Conservation (phyloP, 2,797 vertebrate genomes). For the Lutjanus campechanus region DNA sequence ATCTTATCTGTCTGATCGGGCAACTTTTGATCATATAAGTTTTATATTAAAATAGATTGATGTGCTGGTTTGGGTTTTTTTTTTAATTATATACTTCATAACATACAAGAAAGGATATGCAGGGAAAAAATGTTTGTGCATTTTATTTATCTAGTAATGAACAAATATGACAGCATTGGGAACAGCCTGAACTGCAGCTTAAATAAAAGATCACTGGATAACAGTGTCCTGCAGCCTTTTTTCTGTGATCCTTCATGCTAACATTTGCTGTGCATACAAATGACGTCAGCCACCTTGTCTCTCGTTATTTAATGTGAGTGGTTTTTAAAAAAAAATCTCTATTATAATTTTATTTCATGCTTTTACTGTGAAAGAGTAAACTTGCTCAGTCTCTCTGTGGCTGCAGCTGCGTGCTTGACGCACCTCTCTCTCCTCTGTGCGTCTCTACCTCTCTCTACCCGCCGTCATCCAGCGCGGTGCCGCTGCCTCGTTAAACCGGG, state of each 20-base stretch:
- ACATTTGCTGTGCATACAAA: neutral
- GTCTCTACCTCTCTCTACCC: conserved; percentile 30
- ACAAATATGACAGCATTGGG: neutral
- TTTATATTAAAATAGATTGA: neutral
- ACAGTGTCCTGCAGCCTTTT: neutral
- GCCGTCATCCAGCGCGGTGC: conserved; percentile 53
- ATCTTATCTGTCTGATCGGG: neutral
- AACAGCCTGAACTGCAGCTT: neutral
- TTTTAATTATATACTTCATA: neutral
- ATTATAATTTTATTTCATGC: conserved; percentile 1
- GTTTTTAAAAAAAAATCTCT: neutral
- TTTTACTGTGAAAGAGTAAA: conserved; percentile 75
- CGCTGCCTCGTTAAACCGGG: conserved; percentile 62
- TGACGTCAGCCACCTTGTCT: conserved; percentile 1
- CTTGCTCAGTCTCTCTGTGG: neutral
- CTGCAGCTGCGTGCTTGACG: conserved; percentile 59
- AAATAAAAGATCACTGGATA: neutral
- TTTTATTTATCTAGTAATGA: neutral
- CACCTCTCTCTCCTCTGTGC: conserved; percentile 40
- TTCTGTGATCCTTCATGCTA: neutral
- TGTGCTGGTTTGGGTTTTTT: neutral
- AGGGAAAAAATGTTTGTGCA: neutral
- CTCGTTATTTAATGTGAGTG: neutral
- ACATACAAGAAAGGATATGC: neutral
- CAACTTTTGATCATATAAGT: neutral